phyloP scores from a whole-genome alignment of 2,797 vertebrate genomes.

The Percopsis omiscomaycus region DNA sequence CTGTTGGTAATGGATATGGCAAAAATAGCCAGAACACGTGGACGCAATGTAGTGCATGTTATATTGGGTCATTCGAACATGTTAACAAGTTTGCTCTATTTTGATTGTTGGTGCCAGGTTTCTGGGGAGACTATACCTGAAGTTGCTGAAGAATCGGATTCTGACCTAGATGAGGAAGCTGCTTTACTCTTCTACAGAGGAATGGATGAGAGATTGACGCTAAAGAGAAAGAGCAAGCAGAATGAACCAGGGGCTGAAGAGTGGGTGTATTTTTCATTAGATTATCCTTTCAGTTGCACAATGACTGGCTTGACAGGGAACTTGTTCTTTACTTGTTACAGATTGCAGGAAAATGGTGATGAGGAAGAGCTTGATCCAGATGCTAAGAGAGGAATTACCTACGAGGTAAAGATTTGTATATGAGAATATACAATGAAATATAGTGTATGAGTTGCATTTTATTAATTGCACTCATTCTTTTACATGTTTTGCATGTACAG shows the following conservation, averaged over 20 bases:
- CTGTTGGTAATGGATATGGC: too few species aligned
- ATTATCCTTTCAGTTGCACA: too few species aligned
- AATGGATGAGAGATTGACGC: conserved; percentile 77
- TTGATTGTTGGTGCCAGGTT: conserved; percentile 43
- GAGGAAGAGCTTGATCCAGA: conserved; percentile 66
- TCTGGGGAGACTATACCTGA: conserved; percentile 38
- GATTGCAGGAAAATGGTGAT: conserved; percentile 46
- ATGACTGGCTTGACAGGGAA: too few species aligned
- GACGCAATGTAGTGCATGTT: too few species aligned
- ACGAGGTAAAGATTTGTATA: conserved; percentile 73
- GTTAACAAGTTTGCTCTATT: background rate
- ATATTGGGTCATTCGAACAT: background rate
- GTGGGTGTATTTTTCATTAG: conserved; percentile 55
- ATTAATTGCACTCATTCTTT: conserved; percentile 2
- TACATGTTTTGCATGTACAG: background rate
- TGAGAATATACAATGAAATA: background rate
- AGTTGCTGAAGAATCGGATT: conserved; percentile 54
- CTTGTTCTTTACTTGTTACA: conserved; percentile 40
- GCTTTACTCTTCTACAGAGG: conserved; percentile 82
- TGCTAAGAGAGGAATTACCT: conserved; percentile 91
- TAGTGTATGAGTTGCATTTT: background rate
- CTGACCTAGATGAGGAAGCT: conserved; percentile 80
- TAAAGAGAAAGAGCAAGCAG: conserved; percentile 80
- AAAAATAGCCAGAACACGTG: too few species aligned
- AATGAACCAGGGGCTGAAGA: conserved; percentile 39